These are phyloP conservation scores for Manacus vitellinus DNA, from an alignment of 2,113 vertebrate genomes.

Conservation along the genomic window DNA sequence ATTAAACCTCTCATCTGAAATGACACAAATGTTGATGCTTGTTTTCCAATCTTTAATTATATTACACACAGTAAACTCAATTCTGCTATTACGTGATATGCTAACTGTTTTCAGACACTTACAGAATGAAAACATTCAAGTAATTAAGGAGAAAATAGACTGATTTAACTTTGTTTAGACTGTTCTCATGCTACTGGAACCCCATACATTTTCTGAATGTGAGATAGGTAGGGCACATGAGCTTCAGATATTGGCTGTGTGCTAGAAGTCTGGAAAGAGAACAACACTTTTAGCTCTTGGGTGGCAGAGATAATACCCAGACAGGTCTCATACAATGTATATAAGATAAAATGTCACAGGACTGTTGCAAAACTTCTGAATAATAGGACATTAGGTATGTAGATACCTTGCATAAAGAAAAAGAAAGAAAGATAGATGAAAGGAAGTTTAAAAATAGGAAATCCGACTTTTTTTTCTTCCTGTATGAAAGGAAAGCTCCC, in stretches of 20 bases:
- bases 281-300: not conserved
- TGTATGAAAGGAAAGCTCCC: conserved; percentile 1
- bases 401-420: not conserved
- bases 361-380: not conserved
- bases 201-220: not conserved
- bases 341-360: conserved; percentile 34
- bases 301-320: conserved; percentile 45
- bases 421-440: conserved; percentile 4
- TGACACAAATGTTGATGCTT: not conserved
- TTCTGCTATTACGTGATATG: not conserved
- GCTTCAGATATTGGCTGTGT: not conserved
- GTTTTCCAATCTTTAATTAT: not conserved
- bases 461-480: not conserved
- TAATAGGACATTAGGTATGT: not conserved
- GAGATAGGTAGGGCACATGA: not conserved
- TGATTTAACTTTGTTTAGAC: not conserved
- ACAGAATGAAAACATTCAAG: not conserved
- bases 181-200: not conserved
- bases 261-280: not conserved
- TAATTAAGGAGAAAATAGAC: conserved; percentile 25
- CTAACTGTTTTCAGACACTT: conserved; percentile 2
- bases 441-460: conserved; percentile 56
- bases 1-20: not conserved
- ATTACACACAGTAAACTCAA: not conserved
- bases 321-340: not conserved